Base-by-base conservation (phyloP, 2,797 vertebrate species). In the Pelochelys cantorii region DNA sequence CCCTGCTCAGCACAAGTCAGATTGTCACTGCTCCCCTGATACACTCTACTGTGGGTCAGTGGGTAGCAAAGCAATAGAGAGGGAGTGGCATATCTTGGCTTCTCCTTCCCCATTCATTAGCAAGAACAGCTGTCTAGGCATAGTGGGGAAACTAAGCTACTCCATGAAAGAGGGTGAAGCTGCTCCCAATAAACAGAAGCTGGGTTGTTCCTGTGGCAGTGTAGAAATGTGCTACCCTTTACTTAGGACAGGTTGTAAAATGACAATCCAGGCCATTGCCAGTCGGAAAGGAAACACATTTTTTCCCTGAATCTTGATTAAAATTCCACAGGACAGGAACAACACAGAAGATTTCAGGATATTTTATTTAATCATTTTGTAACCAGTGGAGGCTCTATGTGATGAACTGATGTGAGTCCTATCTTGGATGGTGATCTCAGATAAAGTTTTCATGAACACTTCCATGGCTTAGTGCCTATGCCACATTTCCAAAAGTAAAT, bases 261-360 rank as follows among this genome's bases (percentile, higher is more conserved):
- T 42, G 37, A 75, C 37, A 48, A 57, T 31, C 4, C 59, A 65
- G 59, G 22, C 37, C 59, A 31, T 48, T 12, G 52, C 77, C 15
- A 54, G 5, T 29, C 10, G 25, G 17, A n/a, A 10, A 31, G 9
- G 79, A 1, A 0, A 29, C 37, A 20, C 6, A 23, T 31, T 18
- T 75, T 71, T 55, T 22, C 75, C 62, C 53, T 77, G 55, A 77
- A 27, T 80, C 94, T 90, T 86, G 34, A 56, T 85, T 71, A 79
- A 8, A 12, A 23, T 57, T 29, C 79, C 53, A 20, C 71, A 78
- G 48, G 13, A 52, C 27, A 79, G n/a, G 5, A 83, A 53, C 84
- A 89, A 84, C 3, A 42, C 10, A 27, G 62, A 81, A 87, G 17
- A 71, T 31, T 91, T 31, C 37, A 22, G 34, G 27, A 48, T 75